Evolutionary conservation across 2,888 invertebrate genomes (phyloP).

Genomic region (Megamerina dolium): DNA sequence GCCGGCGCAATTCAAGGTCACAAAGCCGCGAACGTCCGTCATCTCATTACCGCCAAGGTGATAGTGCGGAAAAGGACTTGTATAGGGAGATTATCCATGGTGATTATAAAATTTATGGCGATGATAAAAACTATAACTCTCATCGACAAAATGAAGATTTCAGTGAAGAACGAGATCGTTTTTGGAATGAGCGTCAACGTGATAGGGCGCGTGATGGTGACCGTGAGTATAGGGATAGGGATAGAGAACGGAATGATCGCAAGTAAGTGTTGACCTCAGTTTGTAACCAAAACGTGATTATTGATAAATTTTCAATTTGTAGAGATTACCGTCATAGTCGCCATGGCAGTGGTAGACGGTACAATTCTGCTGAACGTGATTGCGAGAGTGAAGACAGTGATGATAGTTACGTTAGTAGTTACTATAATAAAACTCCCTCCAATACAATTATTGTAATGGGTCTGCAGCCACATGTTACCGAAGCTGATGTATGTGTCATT

Average conservation of each 20-base stretch:
- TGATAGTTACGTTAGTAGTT: slow-evolving; percentile 50
- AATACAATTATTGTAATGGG: slow-evolving; percentile 73
- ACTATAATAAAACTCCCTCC: slow-evolving; percentile 55
- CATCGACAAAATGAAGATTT: slow-evolving; percentile 28
- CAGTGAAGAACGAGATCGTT: slow-evolving; percentile 24
- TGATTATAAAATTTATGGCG: slow-evolving; percentile 38
- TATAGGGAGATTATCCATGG: slow-evolving; percentile 46
- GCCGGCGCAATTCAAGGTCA: slow-evolving; percentile 40
- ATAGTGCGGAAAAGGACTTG: slow-evolving; percentile 40
- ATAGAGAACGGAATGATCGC: slow-evolving; percentile 29
- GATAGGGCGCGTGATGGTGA: slow-evolving; percentile 26
- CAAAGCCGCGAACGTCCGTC: slow-evolving; percentile 43
- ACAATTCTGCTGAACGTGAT: slow-evolving; percentile 32
- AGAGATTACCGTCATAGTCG: slow-evolving; percentile 19
- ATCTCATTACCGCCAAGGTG: slow-evolving; percentile 24
- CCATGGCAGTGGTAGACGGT: slow-evolving; percentile 25
- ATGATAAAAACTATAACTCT: slow-evolving; percentile 28
- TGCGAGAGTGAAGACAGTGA: slow-evolving; percentile 42
- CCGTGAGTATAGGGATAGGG: slow-evolving; percentile 29
- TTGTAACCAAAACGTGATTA: neutral
- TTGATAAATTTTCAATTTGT: neutral
- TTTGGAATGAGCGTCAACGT: slow-evolving; percentile 25
- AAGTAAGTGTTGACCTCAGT: slow-evolving; percentile 7
- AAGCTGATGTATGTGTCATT: slow-evolving; percentile 62
- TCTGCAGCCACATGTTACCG: slow-evolving; percentile 67